Evolutionary conservation across 2,797 vertebrate genomes (phyloP), one percentile per base, ranked within the genome.

Genomic region (Xenops minutus): DNA sequence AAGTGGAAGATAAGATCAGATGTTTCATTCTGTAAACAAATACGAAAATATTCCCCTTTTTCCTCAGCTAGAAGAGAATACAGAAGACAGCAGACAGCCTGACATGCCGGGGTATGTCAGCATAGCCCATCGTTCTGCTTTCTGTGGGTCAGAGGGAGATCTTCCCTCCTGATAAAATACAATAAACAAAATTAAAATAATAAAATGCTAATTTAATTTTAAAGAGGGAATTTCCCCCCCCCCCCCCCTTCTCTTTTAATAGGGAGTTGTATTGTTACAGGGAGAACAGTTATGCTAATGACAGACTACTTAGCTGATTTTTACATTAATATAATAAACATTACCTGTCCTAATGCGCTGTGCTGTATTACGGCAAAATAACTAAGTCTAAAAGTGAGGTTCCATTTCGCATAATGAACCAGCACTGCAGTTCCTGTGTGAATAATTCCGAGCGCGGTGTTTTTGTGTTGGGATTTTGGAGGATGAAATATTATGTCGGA

Each of bases 291-390:
- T 98, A 98, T 98, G 98, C 97, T 98, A 98, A 98, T 98, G 96
- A 92, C 93, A 94, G 95, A 96, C 94, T 97, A 93, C 97, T 97
- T 97, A 97, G 96, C 96, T 97, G 97, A 96, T 98, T 98, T 98
- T 97, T 98, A 96, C 97, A 96, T 98, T 98, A 98, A 98, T 98
- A 96, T 94, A 97, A 98, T 97, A 98, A 98, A 97, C 97, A 95
- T 97, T 97, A 97, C 98, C 97, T 98, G 97, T 93, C 95, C 95
- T 97, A 89, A 92, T 97, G 97, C 89, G 77, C 97, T 96, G 86
- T 93, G 77, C 80, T 89, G 94, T 95, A 76, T 97, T 97, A 78
- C 83, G 86, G 97, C 95, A 95, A 96, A 97, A 97, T 78, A 98
- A 84, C 91, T 43, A 88, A 97, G 93, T 94, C 96, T 96, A 63